These are phyloP conservation scores for Camponotus fellah DNA, from an alignment of 2,888 invertebrate genomes.

Conservation along the genomic window DNA sequence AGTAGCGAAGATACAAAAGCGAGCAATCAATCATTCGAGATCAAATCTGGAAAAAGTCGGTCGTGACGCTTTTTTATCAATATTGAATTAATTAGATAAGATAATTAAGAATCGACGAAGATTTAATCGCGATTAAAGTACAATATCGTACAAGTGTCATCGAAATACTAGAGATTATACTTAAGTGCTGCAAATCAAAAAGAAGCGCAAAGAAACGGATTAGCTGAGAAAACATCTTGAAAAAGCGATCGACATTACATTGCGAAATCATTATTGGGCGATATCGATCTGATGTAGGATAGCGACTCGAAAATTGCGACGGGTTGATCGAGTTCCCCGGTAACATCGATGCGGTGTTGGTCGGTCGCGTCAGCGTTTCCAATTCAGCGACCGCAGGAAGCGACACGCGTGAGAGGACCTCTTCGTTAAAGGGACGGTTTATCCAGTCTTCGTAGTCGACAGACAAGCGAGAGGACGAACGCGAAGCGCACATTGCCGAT, in stretches of 20 bases:
- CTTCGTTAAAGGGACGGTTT: conserved; percentile 2
- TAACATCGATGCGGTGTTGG: conserved; percentile 67
- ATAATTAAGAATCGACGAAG: not conserved
- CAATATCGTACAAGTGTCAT: conserved; percentile 3
- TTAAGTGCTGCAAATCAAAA: not conserved
- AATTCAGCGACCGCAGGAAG: conserved; percentile 18
- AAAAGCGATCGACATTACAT: not conserved
- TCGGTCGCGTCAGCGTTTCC: conserved; percentile 47
- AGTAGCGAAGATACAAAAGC: not conserved
- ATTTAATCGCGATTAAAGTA: not conserved
- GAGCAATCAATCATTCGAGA: not conserved
- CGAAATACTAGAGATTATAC: not conserved
- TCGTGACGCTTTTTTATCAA: not conserved
- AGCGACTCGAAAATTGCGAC: conserved; percentile 49
- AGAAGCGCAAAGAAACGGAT: not conserved
- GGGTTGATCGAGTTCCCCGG: conserved; percentile 51
- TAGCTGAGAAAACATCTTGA: not conserved
- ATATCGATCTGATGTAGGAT: conserved; percentile 22
- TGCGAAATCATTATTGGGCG: not conserved
- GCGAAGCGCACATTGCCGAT: not conserved
- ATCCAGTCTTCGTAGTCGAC: not conserved
- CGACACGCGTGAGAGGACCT: not conserved
- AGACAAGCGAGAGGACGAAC: not conserved
- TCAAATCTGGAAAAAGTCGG: not conserved
- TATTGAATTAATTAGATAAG: conserved; percentile 16